Evolutionary conservation across 2,113 vertebrate species (phyloP), one percentile per base, ranked within the genome.

Genomic region (Opisthocomus hoazin): DNA sequence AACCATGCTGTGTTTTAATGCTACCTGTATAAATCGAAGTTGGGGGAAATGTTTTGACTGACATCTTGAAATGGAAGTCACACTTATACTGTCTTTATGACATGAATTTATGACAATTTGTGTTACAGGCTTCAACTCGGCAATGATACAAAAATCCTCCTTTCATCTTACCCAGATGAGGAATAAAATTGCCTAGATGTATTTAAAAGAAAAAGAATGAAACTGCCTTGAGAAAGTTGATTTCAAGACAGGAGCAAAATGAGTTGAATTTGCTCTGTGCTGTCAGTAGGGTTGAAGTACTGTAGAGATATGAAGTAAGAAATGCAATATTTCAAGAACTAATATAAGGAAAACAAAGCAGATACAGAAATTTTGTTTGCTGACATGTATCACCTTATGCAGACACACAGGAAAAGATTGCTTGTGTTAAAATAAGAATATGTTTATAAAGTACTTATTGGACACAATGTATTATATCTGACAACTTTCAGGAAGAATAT

Each of bases 271-370:
- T 94, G 36, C 57, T 90, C 50, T 84, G 37, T 81, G 29, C 75
- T 89, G 14, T 95, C 75, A 29, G 45, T 50, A 46, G n/a, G 51
- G 39, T 43, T 87, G 73, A 80, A 56, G 10, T 21, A 34, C 23
- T 65, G 32, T n/a, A 58, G 37, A 78, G 70, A 78, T 19, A 37
- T 17, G 63, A 88, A 74, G 58, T n/a, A 57, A 95, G 73, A 91
- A 97, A 81, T 84, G 23, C 63, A 84, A 6, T 96, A 92, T 90
- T 96, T 94, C 77, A 78, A 66, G 41, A 93, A 81, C 41, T 93
- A 75, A 63, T 91, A 81, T 48, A 63, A 74, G 41, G 50, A 93
- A 95, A 97, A 88, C 58, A 95, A 96, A 91, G 54, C 51, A 92
- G 71, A 86, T 81, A 74, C 48, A 63, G 53, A 78, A 73, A 39